Conservation (phyloP, 2,888 invertebrate species). For the Cheilosia urbana region DNA sequence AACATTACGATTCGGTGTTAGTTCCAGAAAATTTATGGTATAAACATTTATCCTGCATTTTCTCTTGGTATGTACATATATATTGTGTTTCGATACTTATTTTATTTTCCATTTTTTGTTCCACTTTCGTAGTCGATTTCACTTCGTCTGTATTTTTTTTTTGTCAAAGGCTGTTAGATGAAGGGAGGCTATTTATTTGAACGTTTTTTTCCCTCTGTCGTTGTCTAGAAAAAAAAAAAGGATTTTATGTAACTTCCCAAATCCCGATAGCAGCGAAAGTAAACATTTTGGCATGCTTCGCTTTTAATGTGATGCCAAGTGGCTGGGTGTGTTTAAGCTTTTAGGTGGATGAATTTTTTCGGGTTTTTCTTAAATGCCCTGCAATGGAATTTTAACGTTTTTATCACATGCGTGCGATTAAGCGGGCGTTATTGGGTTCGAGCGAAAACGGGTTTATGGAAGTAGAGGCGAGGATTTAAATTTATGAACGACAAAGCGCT, state of each 20-base stretch:
- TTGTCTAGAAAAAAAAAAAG: constrained; percentile 51
- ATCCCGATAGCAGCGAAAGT: constrained; percentile 39
- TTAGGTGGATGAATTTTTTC: constrained; percentile 54
- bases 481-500: constrained; percentile 52
- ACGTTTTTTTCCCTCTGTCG: constrained; percentile 35
- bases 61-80: constrained; percentile 33
- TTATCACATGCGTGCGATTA: constrained; percentile 65
- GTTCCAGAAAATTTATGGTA: constrained; percentile 72
- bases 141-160: constrained; percentile 1
- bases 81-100: constrained; percentile 49
- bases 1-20: constrained; percentile 71
- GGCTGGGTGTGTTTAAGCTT: constrained; percentile 29
- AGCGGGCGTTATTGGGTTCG: constrained; percentile 58
- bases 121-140: constrained; percentile 29
- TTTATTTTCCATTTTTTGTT: constrained; percentile 14
- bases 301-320: constrained; percentile 44
- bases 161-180: constrained; percentile 54
- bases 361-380: constrained; percentile 10
- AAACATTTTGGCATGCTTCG: constrained; percentile 38
- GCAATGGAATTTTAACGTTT: constrained; percentile 49
- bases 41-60: constrained; percentile 72
- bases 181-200: constrained; percentile 68
- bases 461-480: constrained; percentile 15
- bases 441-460: constrained; percentile 10
- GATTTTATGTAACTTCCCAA: constrained; percentile 47